These are phyloP conservation scores for Doryteuthis pealeii DNA, from an alignment of 1,140 invertebrate genomes.

Conservation along the genomic window DNA sequence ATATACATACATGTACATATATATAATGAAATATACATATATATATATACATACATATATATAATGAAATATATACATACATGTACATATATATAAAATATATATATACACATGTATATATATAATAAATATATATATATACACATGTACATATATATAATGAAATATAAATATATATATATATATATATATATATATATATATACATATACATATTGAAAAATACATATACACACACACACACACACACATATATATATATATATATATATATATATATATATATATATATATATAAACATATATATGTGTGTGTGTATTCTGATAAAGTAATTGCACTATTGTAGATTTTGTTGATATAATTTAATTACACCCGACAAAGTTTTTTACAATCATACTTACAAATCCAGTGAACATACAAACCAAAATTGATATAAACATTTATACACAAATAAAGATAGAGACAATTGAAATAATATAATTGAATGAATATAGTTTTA, in stretches of 20 bases:
- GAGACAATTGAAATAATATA: too few species aligned
- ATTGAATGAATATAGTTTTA: too few species aligned
- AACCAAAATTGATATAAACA: too few species aligned
- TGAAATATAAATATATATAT: neutral
- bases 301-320: neutral
- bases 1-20: too few species aligned
- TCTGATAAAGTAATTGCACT: too few species aligned
- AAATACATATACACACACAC: neutral
- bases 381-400: too few species aligned
- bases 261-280: neutral
- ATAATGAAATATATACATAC: neutral
- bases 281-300: neutral
- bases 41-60: conserved; percentile 4
- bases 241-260: neutral
- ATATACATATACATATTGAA: neutral
- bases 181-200: conserved; percentile 6
- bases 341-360: too few species aligned
- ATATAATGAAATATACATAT: neutral
- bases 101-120: neutral
- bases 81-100: neutral
- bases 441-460: too few species aligned
- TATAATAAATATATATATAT: neutral
- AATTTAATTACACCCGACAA: too few species aligned
- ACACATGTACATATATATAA: neutral
- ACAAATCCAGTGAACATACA: too few species aligned